Conservation (phyloP, 2,888 invertebrate genomes). For the Ryuthela nishihirai region DNA sequence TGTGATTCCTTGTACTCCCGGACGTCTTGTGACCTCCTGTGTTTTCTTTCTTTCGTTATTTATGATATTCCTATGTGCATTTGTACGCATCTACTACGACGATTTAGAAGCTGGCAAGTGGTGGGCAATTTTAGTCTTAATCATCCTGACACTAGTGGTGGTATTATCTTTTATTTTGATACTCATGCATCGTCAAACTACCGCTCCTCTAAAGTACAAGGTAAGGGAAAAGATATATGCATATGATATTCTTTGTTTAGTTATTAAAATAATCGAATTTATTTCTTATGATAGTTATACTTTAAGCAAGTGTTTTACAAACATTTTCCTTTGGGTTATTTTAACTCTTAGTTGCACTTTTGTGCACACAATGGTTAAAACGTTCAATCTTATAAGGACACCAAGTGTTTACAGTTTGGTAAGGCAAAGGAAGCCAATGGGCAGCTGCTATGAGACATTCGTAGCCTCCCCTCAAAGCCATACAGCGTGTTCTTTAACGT, state of each 20-base stretch:
- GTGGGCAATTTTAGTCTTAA: conserved; percentile 55
- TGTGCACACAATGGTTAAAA: too few relatives aligned
- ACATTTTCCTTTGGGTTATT: too few relatives aligned
- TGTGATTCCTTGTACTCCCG: conserved; percentile 5
- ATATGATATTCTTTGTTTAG: background rate
- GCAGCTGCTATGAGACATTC: too few relatives aligned
- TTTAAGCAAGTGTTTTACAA: too few relatives aligned
- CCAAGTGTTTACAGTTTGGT: too few relatives aligned
- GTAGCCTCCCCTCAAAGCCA: too few relatives aligned
- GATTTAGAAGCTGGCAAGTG: conserved; percentile 3
- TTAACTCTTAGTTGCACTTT: too few relatives aligned
- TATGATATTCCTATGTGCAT: conserved; percentile 23
- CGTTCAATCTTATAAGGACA: too few relatives aligned
- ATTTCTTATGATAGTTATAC: too few relatives aligned
- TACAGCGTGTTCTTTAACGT: too few relatives aligned
- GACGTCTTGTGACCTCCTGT: conserved; percentile 14
- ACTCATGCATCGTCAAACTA: conserved; percentile 51
- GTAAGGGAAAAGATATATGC: conserved; percentile 12
- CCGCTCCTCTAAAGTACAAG: conserved; percentile 40
- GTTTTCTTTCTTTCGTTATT: conserved; percentile 4
- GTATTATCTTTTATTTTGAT: conserved; percentile 48
- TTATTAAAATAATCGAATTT: too few relatives aligned
- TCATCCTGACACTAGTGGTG: conserved; percentile 46
- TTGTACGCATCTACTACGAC: conserved; percentile 1
- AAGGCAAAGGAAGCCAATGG: too few relatives aligned